Evolutionary conservation across 2,797 vertebrate species (phyloP).

Genomic region (Pempheris klunzingeri): DNA sequence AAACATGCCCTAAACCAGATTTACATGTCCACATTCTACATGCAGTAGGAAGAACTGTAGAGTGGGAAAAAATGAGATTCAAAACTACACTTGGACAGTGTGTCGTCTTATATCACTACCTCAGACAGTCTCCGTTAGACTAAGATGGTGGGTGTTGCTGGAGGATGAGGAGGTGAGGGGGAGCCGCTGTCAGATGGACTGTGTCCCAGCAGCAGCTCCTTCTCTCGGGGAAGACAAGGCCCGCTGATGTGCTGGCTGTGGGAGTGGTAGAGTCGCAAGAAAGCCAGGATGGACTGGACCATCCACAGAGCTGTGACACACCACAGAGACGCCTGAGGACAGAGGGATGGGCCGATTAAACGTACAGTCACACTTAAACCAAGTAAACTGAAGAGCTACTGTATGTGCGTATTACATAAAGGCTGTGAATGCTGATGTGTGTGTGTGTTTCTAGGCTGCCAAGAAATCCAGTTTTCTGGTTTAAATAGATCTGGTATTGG

Average conservation of each 20-base stretch:
- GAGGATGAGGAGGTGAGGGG: constrained; percentile 68
- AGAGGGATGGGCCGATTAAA: not conserved
- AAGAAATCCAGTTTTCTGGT: not conserved
- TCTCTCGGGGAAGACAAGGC: constrained; percentile 85
- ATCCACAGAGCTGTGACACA: constrained; percentile 85
- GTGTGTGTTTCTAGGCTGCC: not conserved
- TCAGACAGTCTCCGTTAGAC: constrained; percentile 61
- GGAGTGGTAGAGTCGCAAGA: constrained; percentile 87
- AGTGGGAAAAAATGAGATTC: not conserved
- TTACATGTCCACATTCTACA: not conserved
- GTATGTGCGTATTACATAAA: not conserved
- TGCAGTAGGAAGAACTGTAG: not conserved
- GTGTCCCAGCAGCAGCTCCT: constrained; percentile 84
- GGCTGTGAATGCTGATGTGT: not conserved
- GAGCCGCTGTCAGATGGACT: constrained; percentile 66
- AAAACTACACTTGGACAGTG: not conserved
- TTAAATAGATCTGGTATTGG: not conserved
- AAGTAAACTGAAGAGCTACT: not conserved
- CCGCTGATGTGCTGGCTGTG: constrained; percentile 85
- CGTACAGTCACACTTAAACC: not conserved
- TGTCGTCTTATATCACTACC: not conserved
- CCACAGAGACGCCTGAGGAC: constrained; percentile 84
- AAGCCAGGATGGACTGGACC: constrained; percentile 84
- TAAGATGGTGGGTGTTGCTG: constrained; percentile 72
- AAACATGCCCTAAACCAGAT: not conserved